Percentiles rank a stretch among this genome's conserved stretches.
phyloP scores from a whole-genome alignment of 2,797 vertebrate species.

The Lates japonicus region DNA sequence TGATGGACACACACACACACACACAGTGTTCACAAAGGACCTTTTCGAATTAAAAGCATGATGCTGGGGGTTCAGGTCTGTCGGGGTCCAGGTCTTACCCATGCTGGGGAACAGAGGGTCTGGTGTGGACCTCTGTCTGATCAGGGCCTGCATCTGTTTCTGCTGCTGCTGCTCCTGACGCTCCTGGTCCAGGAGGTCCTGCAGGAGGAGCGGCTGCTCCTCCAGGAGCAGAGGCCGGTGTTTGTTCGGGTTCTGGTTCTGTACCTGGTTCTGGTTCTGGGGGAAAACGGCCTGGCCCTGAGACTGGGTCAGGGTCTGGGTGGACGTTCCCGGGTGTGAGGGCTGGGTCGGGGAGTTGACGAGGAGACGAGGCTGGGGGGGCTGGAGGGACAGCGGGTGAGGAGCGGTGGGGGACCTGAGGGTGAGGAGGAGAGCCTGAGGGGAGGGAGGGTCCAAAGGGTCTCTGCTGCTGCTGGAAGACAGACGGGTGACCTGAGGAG shows the following conservation, averaged over 20 bases:
- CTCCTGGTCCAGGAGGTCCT: constrained; percentile 98
- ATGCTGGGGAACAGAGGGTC: constrained; percentile 90
- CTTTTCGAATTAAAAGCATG: neutral
- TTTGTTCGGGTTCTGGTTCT: constrained; percentile 83
- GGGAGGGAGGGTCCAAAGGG: constrained; percentile 44
- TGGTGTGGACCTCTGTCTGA: constrained; percentile 87
- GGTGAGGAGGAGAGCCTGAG: constrained; percentile 37
- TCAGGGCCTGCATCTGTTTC: constrained; percentile 97
- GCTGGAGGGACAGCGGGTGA: constrained; percentile 19
- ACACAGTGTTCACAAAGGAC: neutral
- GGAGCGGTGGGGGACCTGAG: constrained; percentile 46
- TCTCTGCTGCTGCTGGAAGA: constrained; percentile 67
- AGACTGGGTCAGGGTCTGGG: constrained; percentile 58
- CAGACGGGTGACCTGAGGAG: constrained; percentile 53
- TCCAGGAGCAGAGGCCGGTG: constrained; percentile 91
- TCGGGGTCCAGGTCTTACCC: constrained; percentile 54
- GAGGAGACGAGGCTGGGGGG: constrained; percentile 60
- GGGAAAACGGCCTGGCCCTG: constrained; percentile 10
- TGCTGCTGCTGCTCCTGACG: constrained; percentile 98
- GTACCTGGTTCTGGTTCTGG: constrained; percentile 45
- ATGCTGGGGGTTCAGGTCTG: neutral
- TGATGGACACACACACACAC: constrained; percentile 50
- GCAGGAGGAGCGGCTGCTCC: constrained; percentile 96
- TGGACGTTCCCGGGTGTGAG: constrained; percentile 60
- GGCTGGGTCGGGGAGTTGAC: constrained; percentile 60